phyloP scores from a whole-genome alignment of 2,888 invertebrate genomes.

The Tetragonula carbonaria region DNA sequence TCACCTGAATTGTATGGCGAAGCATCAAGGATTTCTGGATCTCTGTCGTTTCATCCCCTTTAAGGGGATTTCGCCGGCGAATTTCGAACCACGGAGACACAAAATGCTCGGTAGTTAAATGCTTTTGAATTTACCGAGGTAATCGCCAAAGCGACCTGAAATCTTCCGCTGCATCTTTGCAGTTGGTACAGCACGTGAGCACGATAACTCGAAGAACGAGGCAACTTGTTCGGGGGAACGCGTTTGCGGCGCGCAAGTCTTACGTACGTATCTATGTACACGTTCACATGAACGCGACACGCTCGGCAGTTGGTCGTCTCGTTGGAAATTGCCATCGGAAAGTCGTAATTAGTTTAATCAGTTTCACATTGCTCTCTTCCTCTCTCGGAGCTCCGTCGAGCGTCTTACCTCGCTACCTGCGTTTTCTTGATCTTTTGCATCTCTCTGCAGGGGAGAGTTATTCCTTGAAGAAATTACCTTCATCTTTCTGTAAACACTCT shows the following conservation, averaged over 20 bases:
- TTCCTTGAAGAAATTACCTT: too few relatives aligned
- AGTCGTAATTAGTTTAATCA: slow-evolving; percentile 77
- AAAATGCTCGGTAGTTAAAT: slow-evolving; percentile 13
- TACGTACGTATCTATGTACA: not conserved
- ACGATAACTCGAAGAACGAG: slow-evolving; percentile 25
- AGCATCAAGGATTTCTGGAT: too few relatives aligned
- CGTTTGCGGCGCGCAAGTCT: slow-evolving; percentile 10
- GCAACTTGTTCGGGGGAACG: slow-evolving; percentile 5
- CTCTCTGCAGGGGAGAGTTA: not conserved
- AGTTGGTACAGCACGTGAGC: slow-evolving; percentile 12
- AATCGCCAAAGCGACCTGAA: slow-evolving; percentile 7
- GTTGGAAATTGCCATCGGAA: slow-evolving; percentile 73
- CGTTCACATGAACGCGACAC: not conserved
- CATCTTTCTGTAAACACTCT: too few relatives aligned
- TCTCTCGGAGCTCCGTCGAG: not conserved
- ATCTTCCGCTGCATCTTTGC: slow-evolving; percentile 20
- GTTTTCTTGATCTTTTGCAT: not conserved
- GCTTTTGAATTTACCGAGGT: slow-evolving; percentile 19
- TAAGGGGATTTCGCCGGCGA: not conserved
- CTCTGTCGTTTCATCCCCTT: not conserved
- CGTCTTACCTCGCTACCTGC: not conserved
- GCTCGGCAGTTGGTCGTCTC: slow-evolving; percentile 14
- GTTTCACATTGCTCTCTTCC: slow-evolving; percentile 57
- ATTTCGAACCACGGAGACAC: not conserved
- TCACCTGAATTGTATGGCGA: not conserved